Base-by-base conservation (phyloP, 1,140 invertebrate species). In the Nymphalis io region DNA sequence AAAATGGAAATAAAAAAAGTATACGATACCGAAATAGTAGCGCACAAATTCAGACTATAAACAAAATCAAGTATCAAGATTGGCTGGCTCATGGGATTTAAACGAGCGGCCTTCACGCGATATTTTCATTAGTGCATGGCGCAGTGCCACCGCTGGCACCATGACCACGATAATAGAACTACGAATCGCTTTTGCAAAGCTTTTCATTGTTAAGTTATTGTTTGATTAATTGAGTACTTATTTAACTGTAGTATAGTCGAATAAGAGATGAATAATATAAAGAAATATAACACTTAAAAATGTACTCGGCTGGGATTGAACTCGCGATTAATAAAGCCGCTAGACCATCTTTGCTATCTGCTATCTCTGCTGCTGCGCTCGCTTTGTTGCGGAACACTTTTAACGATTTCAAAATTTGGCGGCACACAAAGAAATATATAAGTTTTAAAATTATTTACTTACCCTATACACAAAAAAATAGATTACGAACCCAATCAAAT, bases 71-170 rank as follows among this genome's bases (percentile, higher is more conserved):
- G 44, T 39, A 55, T 40, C 60, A 64, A 64, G 62, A 70, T 70
- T 60, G 61, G 55, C 55, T 60, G 61, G 55, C 55, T 58, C 40
- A 38, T 62, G 44, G 42, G 68, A 60, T 70, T 65, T 70, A 70
- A 70, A 70, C 62, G 68, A 64, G 61, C 62, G 61, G 62, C 15
- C 27, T 70, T 46, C 68, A 70, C 68, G 68, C 68, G 68, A 70
- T 70, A 70, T 70, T 70, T 70, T 70, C 68, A 70, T 70, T 70
- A 70, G 61, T 33, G 38, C 44, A 64, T 70, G 61, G 68, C 68
- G 61, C 68, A 40, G 55, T 60, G 60, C 57, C 68, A 70, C 66
- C 59, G 21, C 16, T 1, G 21, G 12, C 51, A 27, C 51, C 48
- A 42, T 68, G 3, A 55, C 46, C 44, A 68, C 66, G 46, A 51